Evolutionary conservation across 37 sponge, comb jelly and placozoan genomes (phyloP), one percentile per base, ranked within the genome.

Genomic region (Eunapius fragilis): DNA sequence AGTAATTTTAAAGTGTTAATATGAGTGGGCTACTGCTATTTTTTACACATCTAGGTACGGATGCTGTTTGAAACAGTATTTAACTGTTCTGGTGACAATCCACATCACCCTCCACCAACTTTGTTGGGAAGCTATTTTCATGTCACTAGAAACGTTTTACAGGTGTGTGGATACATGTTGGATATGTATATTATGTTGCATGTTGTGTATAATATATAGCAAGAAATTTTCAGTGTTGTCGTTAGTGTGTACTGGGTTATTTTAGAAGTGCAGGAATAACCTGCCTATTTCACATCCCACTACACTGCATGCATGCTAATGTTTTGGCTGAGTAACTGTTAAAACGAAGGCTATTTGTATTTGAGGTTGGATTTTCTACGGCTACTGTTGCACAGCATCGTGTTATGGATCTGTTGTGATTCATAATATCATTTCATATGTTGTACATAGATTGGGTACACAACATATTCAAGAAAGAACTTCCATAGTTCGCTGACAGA

Each of bases 41-140:
- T 26, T 24, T 71, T 70, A 25, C 41, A 38, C 74, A 26, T 75
- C 32, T 76, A 84, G 84, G 84, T 84, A 23, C 37, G 36, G 33
- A 28, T 19, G 2, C 75, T 74, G 31, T 84, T 27, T 75, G 27
- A 26, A 24, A 31, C 38, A 32, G 45, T 78, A 31, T 78, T 86
- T 10, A 48, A 45, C 23, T 22, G 27, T 32, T 22, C 81, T 31
- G 13, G 31, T 17, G 75, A 37, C 37, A 11, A 58, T 12, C 76
- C 41, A 24, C 30, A 23, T 22, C 41, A 22, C 24, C 41, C 31
- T 70, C 80, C 80, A 2, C 71, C 87, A 50, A 47, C 30, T 25
- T 11, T 31, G 10, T 69, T 81, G 67, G 82, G 88, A 70, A 32
- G 25, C 17, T 37, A 81, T 68, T 87, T 87, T 73, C 67, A 72